Base-by-base conservation (phyloP, 2,888 invertebrate genomes). In the Sarcophaga caerulescens region DNA sequence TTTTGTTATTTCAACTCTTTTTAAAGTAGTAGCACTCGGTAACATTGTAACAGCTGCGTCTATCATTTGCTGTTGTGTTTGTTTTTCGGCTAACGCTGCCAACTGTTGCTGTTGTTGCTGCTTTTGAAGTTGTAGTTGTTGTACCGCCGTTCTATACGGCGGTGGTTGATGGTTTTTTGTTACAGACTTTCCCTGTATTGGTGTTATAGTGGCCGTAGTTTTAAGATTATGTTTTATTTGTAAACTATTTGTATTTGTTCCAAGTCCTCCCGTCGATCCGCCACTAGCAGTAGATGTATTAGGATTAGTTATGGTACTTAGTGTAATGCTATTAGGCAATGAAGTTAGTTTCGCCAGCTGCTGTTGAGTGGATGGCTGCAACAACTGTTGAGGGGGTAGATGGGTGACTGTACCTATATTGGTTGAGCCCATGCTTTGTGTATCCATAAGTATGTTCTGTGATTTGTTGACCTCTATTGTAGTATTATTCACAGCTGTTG, bases 391-490 rank as follows among this genome's bases (percentile, higher is more conserved):
- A 76, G 89, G 88, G 65, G 88, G 81, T 10, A 89, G 88, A 45
- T 90, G 92, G 73, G 93, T 93, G 88, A 96, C 94, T 57, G 96
- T 96, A 85, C 96, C 96, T 88, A 95, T 94, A 92, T 96, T 96
- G 74, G 95, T 96, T n/a, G 96, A 96, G 59, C 96, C 96, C 87
- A 86, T 76, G 66, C 59, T 84, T 59, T 86, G 86, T 47, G 71
- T 47, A 75, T 86, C 86, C 45, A 73, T 59, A 88, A 87, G 89
- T 89, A 23, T 89, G 88, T 79, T 75, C 47, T 81, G 81, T 0
- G 63, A 44, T 71, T 74, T 81, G 59, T 75, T 84, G 60, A 75
- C 19, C 44, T 84, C 84, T 10, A 62, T 79, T 60, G 69, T 63
- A 8, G 68, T 47, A 57, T 80, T 84, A 45, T 65, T 74, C 1